Evolutionary conservation across 2,888 invertebrate genomes (phyloP), one percentile per base, ranked within the genome.

Genomic region (Campaea margaritaria): DNA sequence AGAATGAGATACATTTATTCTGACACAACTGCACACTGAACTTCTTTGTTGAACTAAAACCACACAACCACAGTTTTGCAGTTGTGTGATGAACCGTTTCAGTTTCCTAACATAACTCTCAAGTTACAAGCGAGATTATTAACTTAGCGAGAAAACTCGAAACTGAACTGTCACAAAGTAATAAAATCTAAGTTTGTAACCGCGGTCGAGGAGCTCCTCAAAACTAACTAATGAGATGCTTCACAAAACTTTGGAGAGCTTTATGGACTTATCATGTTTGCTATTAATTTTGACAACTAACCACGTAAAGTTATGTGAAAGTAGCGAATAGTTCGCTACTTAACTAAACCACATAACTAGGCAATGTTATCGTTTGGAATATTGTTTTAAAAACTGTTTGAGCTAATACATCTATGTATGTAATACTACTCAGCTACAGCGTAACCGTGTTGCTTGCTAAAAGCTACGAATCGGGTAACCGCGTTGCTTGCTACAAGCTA

Each of bases 201-300:
- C 52, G 64, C 45, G 63, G 57, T 53, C 41, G 51, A 31, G 39
- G 4, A 47, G 36, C 48, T 51, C 48, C 53, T 41, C 38, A 38
- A 44, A 65, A 61, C 58, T 55, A 51, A 59, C 44, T 63, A 59
- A 63, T 59, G 54, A 61, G 64, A 44, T 65, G 57, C 65, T 69
- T 59, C 51, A 55, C 38, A 51, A 53, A 60, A 62, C 64, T 68
- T 67, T 2, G 57, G 59, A 15, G 36, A 48, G 59, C 11, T 44
- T 59, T 50, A 50, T 31, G 34, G 39, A 34, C 49, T 41, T 31
- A 31, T n/a, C 31, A 34, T 14, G 41, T 42, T 51, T 14, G 38
- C 38, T 38, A 38, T 44, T 21, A 36, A 34, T 41, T 50, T 27
- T 14, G 16, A 7, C 7, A 31, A 7, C n/a, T 27, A 34, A 43